These are phyloP conservation scores for Leucopternis melanops DNA, from an alignment of 2,113 vertebrate genomes.

Conservation along the genomic window DNA sequence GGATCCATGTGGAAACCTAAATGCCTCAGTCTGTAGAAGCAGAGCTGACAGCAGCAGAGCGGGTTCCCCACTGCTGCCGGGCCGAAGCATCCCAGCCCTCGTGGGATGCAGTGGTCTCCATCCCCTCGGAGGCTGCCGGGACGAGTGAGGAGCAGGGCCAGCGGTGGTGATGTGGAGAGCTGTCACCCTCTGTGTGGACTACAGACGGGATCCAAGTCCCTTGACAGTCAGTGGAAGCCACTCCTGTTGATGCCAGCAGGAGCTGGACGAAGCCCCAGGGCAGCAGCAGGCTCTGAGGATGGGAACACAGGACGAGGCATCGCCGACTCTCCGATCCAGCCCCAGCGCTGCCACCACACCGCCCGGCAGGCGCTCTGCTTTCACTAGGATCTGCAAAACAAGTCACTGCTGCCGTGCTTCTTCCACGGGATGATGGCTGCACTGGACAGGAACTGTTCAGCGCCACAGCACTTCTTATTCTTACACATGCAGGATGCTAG, in stretches of 20 bases:
- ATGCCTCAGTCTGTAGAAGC: not conserved
- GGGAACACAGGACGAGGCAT: not conserved
- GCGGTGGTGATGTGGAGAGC: not conserved
- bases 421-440: fast-evolving
- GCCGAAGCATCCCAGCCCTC: not conserved
- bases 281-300: not conserved
- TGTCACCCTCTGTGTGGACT: not conserved
- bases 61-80: not conserved
- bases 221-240: not conserved
- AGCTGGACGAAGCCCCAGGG: not conserved
- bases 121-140: fast-evolving
- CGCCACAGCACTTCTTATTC: not conserved
- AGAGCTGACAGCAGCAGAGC: not conserved
- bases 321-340: fast-evolving
- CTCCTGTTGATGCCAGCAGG: not conserved
- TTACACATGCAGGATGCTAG: not conserved
- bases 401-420: not conserved
- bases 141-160: not conserved
- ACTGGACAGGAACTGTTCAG: not conserved
- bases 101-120: not conserved
- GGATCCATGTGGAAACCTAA: not conserved
- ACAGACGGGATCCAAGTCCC: not conserved
- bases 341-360: not conserved
- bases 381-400: not conserved
- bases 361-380: not conserved